Base-by-base conservation (phyloP, 2,113 vertebrate genomes). In the Carassius auratus region DNA sequence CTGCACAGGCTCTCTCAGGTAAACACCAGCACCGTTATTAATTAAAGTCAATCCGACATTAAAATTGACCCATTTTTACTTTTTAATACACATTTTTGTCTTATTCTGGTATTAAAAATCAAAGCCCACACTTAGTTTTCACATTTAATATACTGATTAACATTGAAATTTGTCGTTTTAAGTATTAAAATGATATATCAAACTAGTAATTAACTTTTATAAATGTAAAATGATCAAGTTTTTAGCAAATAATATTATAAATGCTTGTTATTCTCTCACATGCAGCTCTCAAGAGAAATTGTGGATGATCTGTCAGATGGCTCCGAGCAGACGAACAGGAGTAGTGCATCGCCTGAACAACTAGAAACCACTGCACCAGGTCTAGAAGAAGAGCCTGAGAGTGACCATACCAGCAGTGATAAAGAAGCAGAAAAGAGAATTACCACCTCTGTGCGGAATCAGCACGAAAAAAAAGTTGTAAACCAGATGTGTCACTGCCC, bases 311-410 rank as follows among this genome's bases (percentile, higher is more conserved):
- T 85, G 2, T 82, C 73, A 1, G 83, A 89, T 59, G 52, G 52
- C 23, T 86, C 85, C 8, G 85, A 84, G 45, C 76, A 89, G n/a
- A 81, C 87, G n/a, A 78, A 81, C 38, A 26, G 48, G 38, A 84
- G 81, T 45, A 55, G 61, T 6, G 76, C 69, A 61, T 86, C 77
- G 8, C 38, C 38, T 13, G 42, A 42, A 42, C 42, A 42, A 42
- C 42, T 42, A 42, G 38, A 45, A 68, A 59, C 33, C 4, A 17
- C 48, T 81, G 57, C 50, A 13, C 74, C 61, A 3, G 71, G 38
- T 12, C 52, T 23, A 30, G 85, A 85, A 73, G 48, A 52, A 30
- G 82, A 84, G 52, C 69, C 81, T 75, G 69, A 61, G 57, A 88
- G 81, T 10, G 45, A 82, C 64, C 52, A 83, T n/a, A 76, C 57